Evolutionary conservation across 1,140 invertebrate species (phyloP).

Genomic region (Psilanteris sp.): DNA sequence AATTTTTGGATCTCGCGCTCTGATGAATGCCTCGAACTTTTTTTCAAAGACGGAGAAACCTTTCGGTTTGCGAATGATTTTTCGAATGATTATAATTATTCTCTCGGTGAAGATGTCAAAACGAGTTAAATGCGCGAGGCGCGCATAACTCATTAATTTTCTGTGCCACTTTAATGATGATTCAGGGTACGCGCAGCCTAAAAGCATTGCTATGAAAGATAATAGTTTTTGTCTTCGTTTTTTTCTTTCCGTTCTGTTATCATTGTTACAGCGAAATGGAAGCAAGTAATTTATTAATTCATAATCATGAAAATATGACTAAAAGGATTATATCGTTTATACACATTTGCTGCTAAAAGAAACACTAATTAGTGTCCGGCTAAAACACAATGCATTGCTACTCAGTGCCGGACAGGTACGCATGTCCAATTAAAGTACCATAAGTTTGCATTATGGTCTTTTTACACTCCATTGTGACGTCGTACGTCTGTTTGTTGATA

Average conservation of each 20-base stretch:
- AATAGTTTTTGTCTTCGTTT: constrained; percentile 7
- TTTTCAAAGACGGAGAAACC: constrained; percentile 11
- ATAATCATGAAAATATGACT: constrained; percentile 56
- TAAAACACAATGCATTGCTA: constrained; percentile 61
- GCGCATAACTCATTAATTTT: constrained; percentile 24
- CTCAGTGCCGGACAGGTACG: constrained; percentile 50
- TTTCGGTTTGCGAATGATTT: constrained; percentile 19
- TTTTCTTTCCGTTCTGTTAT: not conserved
- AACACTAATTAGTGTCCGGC: constrained; percentile 68
- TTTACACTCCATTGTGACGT: constrained; percentile 54
- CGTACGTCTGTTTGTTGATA: constrained; percentile 55
- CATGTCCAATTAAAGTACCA: constrained; percentile 72
- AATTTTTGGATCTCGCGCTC: constrained; percentile 41
- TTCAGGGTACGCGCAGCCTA: constrained; percentile 1
- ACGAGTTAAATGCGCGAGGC: not conserved
- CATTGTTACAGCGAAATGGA: constrained; percentile 29
- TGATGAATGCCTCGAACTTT: constrained; percentile 24
- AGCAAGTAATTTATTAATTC: constrained; percentile 47
- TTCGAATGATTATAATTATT: constrained; percentile 25
- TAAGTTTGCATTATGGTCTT: constrained; percentile 68
- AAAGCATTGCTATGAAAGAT: constrained; percentile 11
- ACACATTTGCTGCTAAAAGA: constrained; percentile 63
- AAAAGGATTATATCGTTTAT: constrained; percentile 66
- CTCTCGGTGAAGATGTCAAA: constrained; percentile 23
- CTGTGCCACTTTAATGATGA: constrained; percentile 25